phyloP scores from a whole-genome alignment of 2,113 vertebrate species.

The Pteruthius melanotis region DNA sequence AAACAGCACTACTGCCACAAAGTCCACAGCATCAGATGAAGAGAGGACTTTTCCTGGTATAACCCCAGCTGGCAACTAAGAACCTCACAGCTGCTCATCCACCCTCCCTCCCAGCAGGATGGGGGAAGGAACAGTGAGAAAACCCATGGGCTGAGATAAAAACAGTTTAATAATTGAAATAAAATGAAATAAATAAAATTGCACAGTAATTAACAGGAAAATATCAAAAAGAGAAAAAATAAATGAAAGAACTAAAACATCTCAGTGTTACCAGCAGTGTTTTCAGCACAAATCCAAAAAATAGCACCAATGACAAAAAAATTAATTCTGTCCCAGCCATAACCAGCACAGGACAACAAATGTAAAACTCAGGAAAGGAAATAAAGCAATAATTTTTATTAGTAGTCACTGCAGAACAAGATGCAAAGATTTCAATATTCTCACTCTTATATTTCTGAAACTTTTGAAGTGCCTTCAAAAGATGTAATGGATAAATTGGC shows the following conservation, averaged over 20 bases:
- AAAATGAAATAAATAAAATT: not conserved
- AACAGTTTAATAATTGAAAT: not conserved
- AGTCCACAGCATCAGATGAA: not conserved
- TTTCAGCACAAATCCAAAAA: not conserved
- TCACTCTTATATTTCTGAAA: not conserved
- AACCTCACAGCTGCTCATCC: not conserved
- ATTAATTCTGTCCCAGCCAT: not conserved
- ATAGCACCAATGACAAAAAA: accelerated
- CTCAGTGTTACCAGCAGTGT: not conserved
- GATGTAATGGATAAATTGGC: not conserved
- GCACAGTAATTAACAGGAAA: not conserved
- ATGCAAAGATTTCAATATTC: not conserved
- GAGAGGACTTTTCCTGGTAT: not conserved
- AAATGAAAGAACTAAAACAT: not conserved
- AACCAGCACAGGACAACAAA: not conserved
- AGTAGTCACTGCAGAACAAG: not conserved
- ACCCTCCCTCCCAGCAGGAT: not conserved
- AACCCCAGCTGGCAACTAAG: not conserved
- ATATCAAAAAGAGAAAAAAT: not conserved
- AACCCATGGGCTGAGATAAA: not conserved
- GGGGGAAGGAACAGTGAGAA: not conserved
- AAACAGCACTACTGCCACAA: not conserved
- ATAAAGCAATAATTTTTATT: not conserved
- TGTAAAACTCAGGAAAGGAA: not conserved
- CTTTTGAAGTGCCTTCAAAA: not conserved